Conservation (phyloP, 2,888 invertebrate genomes). For the Erannis defoliaria region DNA sequence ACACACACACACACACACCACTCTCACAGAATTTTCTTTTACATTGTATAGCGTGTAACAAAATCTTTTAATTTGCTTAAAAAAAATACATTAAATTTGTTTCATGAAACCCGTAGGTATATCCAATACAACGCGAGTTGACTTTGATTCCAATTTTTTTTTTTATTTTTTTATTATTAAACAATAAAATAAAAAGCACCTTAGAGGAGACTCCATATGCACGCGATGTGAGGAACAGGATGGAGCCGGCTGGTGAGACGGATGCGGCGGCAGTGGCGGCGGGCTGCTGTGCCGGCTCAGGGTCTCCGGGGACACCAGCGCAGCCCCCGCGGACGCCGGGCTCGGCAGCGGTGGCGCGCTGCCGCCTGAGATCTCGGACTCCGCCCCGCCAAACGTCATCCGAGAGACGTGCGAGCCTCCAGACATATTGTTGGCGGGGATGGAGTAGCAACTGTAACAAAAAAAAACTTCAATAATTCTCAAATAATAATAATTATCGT, state of each 20-base stretch:
- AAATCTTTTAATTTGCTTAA: no score
- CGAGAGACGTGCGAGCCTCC: constrained; percentile 87
- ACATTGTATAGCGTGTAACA: no score
- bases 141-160: no score
- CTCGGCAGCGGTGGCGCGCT: constrained; percentile 89
- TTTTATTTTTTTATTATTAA: no score
- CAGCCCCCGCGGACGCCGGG: constrained; percentile 91
- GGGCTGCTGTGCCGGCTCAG: constrained; percentile 89
- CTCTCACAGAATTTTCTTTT: no score
- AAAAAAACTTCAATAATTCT: no score
- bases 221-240: constrained; percentile 85
- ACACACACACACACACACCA: no score
- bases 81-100: no score
- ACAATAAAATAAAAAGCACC: constrained; percentile 58
- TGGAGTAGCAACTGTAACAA: constrained; percentile 87
- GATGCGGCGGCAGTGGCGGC: constrained; percentile 84
- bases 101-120: no score
- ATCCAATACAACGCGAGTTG: no score
- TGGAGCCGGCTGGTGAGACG: constrained; percentile 83
- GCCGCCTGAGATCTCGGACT: constrained; percentile 80
- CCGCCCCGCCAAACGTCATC: constrained; percentile 77
- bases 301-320: constrained; percentile 91
- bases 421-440: constrained; percentile 88
- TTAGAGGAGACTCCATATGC: constrained; percentile 84
- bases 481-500: no score